Evolutionary conservation across 2,888 invertebrate species (phyloP), one percentile per base, ranked within the genome.

Genomic region (Folsomia candida): DNA sequence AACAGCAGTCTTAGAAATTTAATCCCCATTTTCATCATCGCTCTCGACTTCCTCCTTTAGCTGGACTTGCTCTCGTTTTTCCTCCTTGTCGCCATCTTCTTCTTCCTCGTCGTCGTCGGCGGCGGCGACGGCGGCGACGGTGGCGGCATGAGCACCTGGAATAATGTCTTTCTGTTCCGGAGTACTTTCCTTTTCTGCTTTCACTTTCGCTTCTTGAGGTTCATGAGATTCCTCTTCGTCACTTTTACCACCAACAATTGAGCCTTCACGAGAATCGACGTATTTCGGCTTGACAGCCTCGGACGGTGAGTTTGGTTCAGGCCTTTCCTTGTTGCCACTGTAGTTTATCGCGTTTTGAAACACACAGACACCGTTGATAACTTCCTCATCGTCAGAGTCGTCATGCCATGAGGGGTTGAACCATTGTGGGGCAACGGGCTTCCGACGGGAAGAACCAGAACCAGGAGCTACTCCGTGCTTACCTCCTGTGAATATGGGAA

Each of bases 341-440:
- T 63, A 75, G 51, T 71, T 70, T 51, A 72, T 58, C n/a, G 77
- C 76, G 65, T 73, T 79, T 71, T 79, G 77, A 67, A 80, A 77
- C 4, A 94, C 94, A 82, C 94, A 94, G 27, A 95, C 94, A 0
- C 95, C 95, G 82, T 95, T 95, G 80, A 94, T 94, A 27, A 93
- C 92, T 72, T 82, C 82, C 69, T 82, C 81, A 82, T 93, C 93
- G 81, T 90, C 90, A 9, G 85, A 85, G 71, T 84, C 75, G 73
- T 80, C 81, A 60, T 91, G 91, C 92, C 92, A 92, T 80, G 93
- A 93, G 6, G 97, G 97, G 84, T 96, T 96, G 2, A 97, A 94
- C 94, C 97, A 96, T 84, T 97, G 96, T 1, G 97, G 97, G 67
- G 96, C 95, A 1, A 94, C 95, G 0, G 96, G 94, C 85, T 97